Evolutionary conservation across 1,140 invertebrate species (phyloP).

Genomic region (Rhagoletis zephyria): DNA sequence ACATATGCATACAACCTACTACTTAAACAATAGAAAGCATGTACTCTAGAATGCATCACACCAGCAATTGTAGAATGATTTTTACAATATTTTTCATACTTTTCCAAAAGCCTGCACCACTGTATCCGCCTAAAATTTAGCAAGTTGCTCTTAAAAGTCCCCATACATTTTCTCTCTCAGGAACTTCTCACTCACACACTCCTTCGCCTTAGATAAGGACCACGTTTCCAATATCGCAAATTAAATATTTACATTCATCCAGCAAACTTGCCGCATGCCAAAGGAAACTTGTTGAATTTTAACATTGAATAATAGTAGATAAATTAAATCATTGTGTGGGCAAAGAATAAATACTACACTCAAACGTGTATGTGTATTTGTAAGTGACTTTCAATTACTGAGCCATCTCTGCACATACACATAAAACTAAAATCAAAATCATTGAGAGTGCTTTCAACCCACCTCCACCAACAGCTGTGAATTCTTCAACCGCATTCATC

Average conservation of each 20-base stretch:
- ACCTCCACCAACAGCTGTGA: neutral
- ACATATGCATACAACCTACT: too few species aligned
- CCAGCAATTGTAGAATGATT: too few species aligned
- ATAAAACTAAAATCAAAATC: too few species aligned
- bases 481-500: neutral
- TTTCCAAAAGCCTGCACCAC: too few species aligned
- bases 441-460: neutral
- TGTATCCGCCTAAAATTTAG: too few species aligned
- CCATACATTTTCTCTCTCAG: too few species aligned
- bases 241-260: slow-evolving; percentile 34
- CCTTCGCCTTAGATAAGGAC: too few species aligned
- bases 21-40: too few species aligned
- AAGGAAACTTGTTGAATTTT: slow-evolving; percentile 32
- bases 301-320: slow-evolving; percentile 35
- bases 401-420: neutral
- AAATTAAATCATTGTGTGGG: slow-evolving; percentile 59
- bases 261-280: neutral
- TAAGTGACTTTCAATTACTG: neutral
- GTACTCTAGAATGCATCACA: too few species aligned
- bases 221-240: slow-evolving; percentile 27
- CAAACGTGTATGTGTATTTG: neutral
- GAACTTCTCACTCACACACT: too few species aligned
- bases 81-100: too few species aligned
- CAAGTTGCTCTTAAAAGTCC: too few species aligned
- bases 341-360: neutral